A percentile compares a stretch with the other conserved stretches of the same genome.
Evolutionary conservation across 2,113 vertebrate species (phyloP).

Genomic region (Morone saxatilis): DNA sequence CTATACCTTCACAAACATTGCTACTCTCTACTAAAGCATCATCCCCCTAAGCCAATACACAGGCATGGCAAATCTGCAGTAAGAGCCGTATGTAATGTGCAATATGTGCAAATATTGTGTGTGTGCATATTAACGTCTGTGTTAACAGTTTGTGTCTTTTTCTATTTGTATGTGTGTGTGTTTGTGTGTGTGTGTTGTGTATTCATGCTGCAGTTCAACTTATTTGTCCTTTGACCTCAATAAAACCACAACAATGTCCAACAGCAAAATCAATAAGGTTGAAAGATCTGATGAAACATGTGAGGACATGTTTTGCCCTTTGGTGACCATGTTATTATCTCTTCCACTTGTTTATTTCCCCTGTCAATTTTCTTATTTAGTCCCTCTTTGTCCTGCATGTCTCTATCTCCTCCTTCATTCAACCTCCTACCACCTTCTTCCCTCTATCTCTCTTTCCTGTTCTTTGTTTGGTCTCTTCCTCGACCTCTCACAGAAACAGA

Average conservation of each 20-base stretch:
- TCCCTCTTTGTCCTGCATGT: neutral
- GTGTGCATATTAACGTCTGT: neutral
- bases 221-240: constrained; percentile 42
- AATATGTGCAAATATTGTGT: neutral
- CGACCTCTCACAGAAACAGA: neutral
- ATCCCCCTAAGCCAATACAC: neutral
- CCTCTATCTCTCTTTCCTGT: neutral
- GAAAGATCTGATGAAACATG: constrained; percentile 24
- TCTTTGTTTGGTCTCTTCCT: neutral
- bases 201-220: neutral
- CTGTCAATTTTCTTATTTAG: constrained; percentile 18
- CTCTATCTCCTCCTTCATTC: neutral
- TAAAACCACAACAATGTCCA: constrained; percentile 20
- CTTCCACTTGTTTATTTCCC: neutral
- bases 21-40: neutral
- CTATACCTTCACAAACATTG: neutral
- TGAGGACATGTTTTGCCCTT: constrained; percentile 16
- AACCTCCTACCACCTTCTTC: neutral
- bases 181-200: neutral
- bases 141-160: neutral
- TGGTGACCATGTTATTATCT: constrained; percentile 31
- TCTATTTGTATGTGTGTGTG: neutral
- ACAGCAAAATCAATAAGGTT: constrained; percentile 50
- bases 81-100: neutral
- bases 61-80: neutral